phyloP scores from a whole-genome alignment of 2,797 vertebrate genomes.

The Clangula hyemalis region DNA sequence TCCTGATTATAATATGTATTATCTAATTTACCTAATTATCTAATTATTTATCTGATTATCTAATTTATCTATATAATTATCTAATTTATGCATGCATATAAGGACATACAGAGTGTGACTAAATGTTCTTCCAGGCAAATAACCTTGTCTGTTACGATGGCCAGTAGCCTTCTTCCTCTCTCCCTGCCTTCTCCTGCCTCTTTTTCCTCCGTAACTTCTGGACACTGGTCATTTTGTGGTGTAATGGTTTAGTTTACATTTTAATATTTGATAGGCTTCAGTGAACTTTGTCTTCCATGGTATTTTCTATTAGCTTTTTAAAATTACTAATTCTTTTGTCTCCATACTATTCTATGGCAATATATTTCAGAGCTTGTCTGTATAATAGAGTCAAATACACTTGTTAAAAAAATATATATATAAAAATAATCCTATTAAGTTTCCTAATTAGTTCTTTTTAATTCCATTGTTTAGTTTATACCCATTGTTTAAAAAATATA shows the following conservation, averaged over 20 bases:
- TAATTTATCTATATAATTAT: not conserved
- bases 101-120: not conserved
- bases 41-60: not conserved
- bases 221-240: not conserved
- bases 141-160: not conserved
- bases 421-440: not conserved
- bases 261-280: not conserved
- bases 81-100: not conserved
- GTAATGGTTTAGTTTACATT: not conserved
- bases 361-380: not conserved
- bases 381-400: not conserved
- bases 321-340: not conserved
- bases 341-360: not conserved
- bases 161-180: not conserved
- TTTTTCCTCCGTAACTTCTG: not conserved
- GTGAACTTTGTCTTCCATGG: not conserved
- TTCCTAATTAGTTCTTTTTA: not conserved
- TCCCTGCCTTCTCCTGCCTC: rapidly evolving
- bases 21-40: not conserved
- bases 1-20: not conserved
- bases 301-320: not conserved
- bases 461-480: not conserved
- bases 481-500: not conserved
- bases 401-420: not conserved
- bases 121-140: not conserved